A percentile compares a stretch with the other conserved stretches of the same genome.
These are phyloP conservation scores for Herpailurus yagouaroundi DNA, from an alignment of 2,113 vertebrate species.

Conservation along the genomic window DNA sequence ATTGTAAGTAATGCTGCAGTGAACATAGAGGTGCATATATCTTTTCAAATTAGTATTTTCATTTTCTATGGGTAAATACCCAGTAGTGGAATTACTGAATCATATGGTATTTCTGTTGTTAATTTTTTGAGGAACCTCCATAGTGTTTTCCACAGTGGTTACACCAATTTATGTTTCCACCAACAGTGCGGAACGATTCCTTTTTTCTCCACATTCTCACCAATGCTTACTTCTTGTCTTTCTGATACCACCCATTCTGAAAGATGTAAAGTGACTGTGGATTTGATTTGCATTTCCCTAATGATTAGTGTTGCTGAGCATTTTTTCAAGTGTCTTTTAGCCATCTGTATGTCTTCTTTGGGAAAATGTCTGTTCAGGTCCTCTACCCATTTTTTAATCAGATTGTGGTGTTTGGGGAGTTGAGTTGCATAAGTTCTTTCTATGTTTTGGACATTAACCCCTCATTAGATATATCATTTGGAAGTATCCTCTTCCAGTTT, in stretches of 20 bases:
- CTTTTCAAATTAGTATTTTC: background rate
- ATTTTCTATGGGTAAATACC: background rate
- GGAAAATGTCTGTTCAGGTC: background rate
- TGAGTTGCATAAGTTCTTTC: background rate
- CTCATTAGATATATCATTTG: background rate
- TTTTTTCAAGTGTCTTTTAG: background rate
- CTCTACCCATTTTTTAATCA: background rate
- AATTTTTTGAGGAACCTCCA: background rate
- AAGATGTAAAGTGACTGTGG: background rate
- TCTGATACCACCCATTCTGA: background rate
- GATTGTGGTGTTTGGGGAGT: background rate
- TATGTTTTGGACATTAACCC: background rate
- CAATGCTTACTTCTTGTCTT: background rate
- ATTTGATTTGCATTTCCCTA: background rate
- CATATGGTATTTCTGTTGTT: background rate
- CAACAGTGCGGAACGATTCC: background rate
- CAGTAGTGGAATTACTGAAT: background rate
- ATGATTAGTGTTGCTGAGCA: background rate
- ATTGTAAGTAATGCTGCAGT: background rate
- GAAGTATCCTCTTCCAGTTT: background rate
- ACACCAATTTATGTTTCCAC: background rate
- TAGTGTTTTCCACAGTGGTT: background rate
- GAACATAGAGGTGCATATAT: background rate
- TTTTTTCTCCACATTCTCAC: background rate
- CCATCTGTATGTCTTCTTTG: background rate